Percentiles rank a stretch among this genome's conserved stretches.
Conservation (phyloP, 2,797 vertebrate species). For the Thamnophis elegans region DNA sequence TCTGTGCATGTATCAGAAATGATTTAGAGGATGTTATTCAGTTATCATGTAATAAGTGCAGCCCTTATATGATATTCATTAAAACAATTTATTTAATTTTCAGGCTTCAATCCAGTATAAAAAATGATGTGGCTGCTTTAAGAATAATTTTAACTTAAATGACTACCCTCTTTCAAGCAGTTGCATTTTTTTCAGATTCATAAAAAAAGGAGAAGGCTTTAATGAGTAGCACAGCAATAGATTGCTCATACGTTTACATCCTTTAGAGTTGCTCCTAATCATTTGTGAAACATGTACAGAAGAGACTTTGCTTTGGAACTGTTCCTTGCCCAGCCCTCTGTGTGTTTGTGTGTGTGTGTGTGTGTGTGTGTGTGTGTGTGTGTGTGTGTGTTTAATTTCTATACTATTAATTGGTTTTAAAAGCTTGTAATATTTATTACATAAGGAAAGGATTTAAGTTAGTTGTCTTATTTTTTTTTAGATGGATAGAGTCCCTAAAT, state of each 20-base stretch:
- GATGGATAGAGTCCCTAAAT: neutral
- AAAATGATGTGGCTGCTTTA: neutral
- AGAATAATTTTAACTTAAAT: neutral
- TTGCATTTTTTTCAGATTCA: neutral
- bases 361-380: no score
- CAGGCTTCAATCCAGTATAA: neutral
- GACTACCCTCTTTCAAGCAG: neutral
- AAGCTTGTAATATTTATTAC: neutral
- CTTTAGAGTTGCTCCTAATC: neutral
- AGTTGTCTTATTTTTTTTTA: neutral
- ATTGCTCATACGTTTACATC: neutral
- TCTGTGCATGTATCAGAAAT: neutral
- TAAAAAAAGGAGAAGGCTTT: neutral
- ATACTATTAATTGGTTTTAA: neutral
- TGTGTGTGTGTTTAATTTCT: no score
- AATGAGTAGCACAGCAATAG: neutral
- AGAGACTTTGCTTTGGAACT: neutral
- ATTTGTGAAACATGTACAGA: neutral
- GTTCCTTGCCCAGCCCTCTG: neutral
- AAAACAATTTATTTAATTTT: neutral
- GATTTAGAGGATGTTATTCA: neutral
- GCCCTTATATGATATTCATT: neutral
- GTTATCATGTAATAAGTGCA: neutral
- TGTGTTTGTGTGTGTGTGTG: no score
- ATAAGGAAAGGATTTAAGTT: neutral